Evolutionary conservation across 1,140 invertebrate species (phyloP).

Genomic region (Propsilocerus akamusi): DNA sequence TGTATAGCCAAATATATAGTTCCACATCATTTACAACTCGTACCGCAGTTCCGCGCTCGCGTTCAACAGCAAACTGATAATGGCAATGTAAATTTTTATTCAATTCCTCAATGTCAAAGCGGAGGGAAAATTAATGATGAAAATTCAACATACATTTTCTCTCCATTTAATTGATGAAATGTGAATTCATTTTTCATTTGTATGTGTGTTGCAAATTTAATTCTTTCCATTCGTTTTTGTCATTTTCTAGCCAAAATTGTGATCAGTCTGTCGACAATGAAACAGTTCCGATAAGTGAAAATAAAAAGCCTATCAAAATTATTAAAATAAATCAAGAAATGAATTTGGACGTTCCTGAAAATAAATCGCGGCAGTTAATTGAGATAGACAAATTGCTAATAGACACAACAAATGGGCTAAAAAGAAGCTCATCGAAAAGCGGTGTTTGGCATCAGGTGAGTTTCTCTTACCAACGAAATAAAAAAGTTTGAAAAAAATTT

Average conservation of each 20-base stretch:
- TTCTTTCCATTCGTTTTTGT: neutral
- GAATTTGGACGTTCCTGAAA: neutral
- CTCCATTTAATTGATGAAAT: neutral
- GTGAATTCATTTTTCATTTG: too few species aligned
- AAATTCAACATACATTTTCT: too few species aligned
- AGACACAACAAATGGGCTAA: neutral
- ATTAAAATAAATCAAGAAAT: neutral
- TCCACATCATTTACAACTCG: too few species aligned
- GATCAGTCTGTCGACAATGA: neutral
- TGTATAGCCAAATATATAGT: too few species aligned
- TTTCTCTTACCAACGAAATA: too few species aligned
- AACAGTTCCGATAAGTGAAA: neutral
- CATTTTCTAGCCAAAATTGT: neutral
- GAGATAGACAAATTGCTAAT: constrained; percentile 1
- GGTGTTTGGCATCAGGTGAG: constrained; percentile 2
- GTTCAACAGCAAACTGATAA: too few species aligned
- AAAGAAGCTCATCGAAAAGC: neutral
- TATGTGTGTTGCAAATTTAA: neutral
- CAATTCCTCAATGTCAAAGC: constrained; percentile 1
- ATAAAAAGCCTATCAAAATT: constrained; percentile 3
- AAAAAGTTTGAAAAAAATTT: too few species aligned
- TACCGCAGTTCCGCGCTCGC: too few species aligned
- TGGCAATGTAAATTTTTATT: too few species aligned
- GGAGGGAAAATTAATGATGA: neutral
- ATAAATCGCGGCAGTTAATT: neutral